Percentiles rank a stretch among this genome's conserved stretches.
phyloP scores from a whole-genome alignment of 2,888 invertebrate genomes.

The Cephus rjabovi region DNA sequence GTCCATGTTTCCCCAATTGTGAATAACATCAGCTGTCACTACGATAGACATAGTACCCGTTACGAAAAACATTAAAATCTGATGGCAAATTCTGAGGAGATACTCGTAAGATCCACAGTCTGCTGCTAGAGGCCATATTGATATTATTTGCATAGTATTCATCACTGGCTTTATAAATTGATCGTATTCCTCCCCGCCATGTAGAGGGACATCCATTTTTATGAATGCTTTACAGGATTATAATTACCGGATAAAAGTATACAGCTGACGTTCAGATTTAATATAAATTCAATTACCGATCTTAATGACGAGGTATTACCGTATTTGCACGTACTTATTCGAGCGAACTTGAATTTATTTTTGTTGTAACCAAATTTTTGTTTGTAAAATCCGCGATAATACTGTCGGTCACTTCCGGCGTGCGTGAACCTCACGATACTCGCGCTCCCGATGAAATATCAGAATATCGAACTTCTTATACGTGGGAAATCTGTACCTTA shows the following conservation, averaged over 20 bases:
- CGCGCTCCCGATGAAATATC: not conserved
- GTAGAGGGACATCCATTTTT: slow-evolving; percentile 12
- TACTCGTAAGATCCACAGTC: slow-evolving; percentile 11
- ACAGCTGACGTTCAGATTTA: not conserved
- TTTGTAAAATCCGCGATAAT: not conserved
- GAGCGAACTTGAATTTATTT: not conserved
- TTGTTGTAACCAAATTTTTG: not conserved
- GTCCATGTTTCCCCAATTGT: slow-evolving; percentile 41
- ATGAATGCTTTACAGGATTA: not conserved
- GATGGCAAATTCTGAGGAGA: slow-evolving; percentile 30
- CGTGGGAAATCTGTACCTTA: slow-evolving; percentile 23
- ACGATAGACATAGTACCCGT: slow-evolving; percentile 20
- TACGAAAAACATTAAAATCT: slow-evolving; percentile 32
- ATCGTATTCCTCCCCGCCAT: slow-evolving; percentile 37
- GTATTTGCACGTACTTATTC: no score
- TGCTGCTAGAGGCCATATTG: slow-evolving; percentile 46
- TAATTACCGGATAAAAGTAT: not conserved
- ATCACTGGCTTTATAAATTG: slow-evolving; percentile 40
- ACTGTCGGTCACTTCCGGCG: not conserved
- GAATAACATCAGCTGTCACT: slow-evolving; percentile 38
- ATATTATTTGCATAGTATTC: slow-evolving; percentile 32
- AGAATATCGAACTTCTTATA: not conserved
- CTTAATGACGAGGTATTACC: not conserved
- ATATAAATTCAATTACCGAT: not conserved
- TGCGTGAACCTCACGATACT: not conserved